Base-by-base conservation (phyloP, 1,140 invertebrate species). In the Drosophila miranda region DNA sequence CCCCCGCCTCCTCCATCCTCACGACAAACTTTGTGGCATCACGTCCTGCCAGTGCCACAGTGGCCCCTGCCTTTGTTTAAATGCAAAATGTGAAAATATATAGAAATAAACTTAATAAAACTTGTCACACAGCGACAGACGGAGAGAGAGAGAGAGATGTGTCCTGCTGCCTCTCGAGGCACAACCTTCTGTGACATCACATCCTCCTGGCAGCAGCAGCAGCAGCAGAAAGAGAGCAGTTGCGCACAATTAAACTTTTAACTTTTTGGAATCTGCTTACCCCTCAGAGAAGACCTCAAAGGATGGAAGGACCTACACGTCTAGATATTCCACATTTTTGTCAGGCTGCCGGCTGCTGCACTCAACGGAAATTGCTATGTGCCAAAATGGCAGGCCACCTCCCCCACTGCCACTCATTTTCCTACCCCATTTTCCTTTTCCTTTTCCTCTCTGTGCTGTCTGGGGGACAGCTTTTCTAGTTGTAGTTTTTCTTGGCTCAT, bases 181-280 rank as follows among this genome's bases (percentile, higher is more conserved):
- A 38, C 34, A 38, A 8, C 7, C 8, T 48, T 0, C 23, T 19
- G 19, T 46, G 41, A 49, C 43, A 51, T 45, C 26, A 26, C 43
- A 50, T 30, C 61, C 49, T 75, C 59, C 54, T 70, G 23, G 4
- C 72, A 70, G 87, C 3, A 38, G 16, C 16, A 16, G 16, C 3
- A 38, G 9, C 11, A 9, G 3, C 0, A 11, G 30, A 11, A 8
- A 9, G 30, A 2, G 30, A 9, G 30, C 0, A 76, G 82, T 78
- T 87, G 78, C 71, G 78, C 82, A 87, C 82, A 87, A 87, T 87
- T 87, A 87, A 87, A 87, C 82, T 87, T 87, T 87, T 82, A 87
- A 87, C 82, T 87, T 86, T 86, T 78, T 81, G 78, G 49, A 69
- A 61, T 81, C 87, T 55, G 56, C 56, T 70, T 80, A 52, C 8